Conservation (phyloP, 2,113 vertebrate genomes). For the Siniperca knerii region DNA sequence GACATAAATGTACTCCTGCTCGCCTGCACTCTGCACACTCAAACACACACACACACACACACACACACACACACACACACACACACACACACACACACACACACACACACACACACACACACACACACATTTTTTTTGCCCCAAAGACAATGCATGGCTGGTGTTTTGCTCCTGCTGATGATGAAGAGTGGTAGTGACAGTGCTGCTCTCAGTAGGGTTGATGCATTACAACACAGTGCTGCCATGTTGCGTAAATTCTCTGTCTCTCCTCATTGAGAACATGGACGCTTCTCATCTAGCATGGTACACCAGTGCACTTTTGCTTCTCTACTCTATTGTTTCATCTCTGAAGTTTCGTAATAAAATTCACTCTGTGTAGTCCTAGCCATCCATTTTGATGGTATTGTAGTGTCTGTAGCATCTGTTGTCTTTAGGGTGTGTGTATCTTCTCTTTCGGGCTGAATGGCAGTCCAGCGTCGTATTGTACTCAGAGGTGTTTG, state of each 20-base stretch:
- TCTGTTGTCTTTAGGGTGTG: constrained; percentile 33
- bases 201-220: constrained; percentile 77
- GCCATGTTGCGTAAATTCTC: constrained; percentile 83
- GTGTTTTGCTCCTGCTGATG: constrained; percentile 80
- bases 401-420: not conserved
- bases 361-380: constrained; percentile 54
- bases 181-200: constrained; percentile 84
- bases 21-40: constrained; percentile 13
- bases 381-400: constrained; percentile 57
- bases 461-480: constrained; percentile 35
- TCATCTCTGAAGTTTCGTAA: constrained; percentile 67
- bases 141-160: constrained; percentile 81
- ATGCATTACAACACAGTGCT: constrained; percentile 80
- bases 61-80: not conserved
- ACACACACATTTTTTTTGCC: constrained; percentile 60
- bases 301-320: constrained; percentile 63
- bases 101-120: not conserved
- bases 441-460: constrained; percentile 1
- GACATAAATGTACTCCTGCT: constrained; percentile 55
- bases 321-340: constrained; percentile 53
- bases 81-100: not conserved
- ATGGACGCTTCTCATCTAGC: constrained; percentile 75
- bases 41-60: not conserved
- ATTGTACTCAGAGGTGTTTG: constrained; percentile 31
- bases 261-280: constrained; percentile 81